Percentiles rank a stretch among this genome's conserved stretches.
Evolutionary conservation across 2,888 invertebrate species (phyloP).

Genomic region (Eristalinus aeneus): DNA sequence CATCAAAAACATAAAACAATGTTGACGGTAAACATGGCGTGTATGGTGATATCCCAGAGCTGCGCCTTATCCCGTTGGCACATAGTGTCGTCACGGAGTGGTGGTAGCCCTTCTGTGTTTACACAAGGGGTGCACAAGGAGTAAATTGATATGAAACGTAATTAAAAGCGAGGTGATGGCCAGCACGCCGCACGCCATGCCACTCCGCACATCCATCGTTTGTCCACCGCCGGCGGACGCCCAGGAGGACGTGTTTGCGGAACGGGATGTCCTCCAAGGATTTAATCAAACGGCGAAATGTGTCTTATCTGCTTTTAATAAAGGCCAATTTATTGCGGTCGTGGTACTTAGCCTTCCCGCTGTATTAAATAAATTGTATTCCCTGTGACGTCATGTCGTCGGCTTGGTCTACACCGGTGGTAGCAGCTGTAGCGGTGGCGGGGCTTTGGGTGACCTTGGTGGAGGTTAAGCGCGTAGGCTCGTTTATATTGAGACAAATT

Average conservation of each 20-base stretch:
- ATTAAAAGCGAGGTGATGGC: slow-evolving; percentile 46
- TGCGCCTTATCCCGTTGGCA: slow-evolving; percentile 31
- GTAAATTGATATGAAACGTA: slow-evolving; percentile 58
- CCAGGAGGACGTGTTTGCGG: not conserved
- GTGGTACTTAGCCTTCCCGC: slow-evolving; percentile 29
- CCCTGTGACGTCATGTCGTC: slow-evolving; percentile 32
- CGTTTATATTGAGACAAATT: slow-evolving; percentile 29
- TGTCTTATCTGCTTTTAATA: slow-evolving; percentile 51
- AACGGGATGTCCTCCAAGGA: slow-evolving; percentile 2
- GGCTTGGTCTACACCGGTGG: not conserved
- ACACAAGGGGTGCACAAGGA: not conserved
- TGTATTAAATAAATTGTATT: slow-evolving; percentile 22
- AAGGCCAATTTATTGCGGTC: slow-evolving; percentile 47
- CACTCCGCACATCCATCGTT: not conserved
- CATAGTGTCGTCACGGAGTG: not conserved
- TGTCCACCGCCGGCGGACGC: not conserved
- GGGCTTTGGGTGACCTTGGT: not conserved
- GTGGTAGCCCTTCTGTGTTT: slow-evolving; percentile 13
- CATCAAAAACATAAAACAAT: slow-evolving; percentile 24
- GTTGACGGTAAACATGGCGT: not conserved
- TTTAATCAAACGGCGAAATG: slow-evolving; percentile 47
- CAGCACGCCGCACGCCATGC: not conserved
- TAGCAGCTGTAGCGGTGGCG: not conserved
- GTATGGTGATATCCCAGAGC: slow-evolving; percentile 14
- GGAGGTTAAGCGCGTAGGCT: not conserved